Evolutionary conservation across 1,140 invertebrate genomes (phyloP).

Genomic region (Centruroides sculpturatus): DNA sequence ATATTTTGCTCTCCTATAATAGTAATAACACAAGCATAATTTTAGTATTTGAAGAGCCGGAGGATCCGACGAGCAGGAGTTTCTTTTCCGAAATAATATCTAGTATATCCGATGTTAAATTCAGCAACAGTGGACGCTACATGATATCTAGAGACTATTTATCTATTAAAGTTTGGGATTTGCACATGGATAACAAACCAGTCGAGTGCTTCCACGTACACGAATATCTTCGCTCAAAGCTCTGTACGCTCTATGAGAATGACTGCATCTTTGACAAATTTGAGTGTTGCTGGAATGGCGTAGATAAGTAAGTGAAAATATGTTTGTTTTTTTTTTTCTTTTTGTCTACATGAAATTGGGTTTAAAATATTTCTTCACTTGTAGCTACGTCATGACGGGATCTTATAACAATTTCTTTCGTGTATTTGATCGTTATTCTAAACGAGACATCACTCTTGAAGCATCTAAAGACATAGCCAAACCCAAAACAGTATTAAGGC

Average conservation of each 20-base stretch:
- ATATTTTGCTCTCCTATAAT: conserved; percentile 7
- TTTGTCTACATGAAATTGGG: too few relatives aligned
- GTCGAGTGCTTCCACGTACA: conserved; percentile 98
- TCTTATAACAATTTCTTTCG: conserved; percentile 99
- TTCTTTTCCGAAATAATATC: conserved; percentile 99
- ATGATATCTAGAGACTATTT: conserved; percentile 99
- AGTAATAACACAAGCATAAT: conserved; percentile 1
- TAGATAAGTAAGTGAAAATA: conserved; percentile 53
- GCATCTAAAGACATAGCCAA: conserved; percentile 65
- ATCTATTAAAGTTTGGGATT: conserved; percentile 99
- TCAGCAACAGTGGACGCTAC: conserved; percentile 95
- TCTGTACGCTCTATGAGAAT: conserved; percentile 98
- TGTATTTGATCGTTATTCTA: conserved; percentile 81
- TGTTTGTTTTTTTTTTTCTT: too few relatives aligned
- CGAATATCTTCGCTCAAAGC: conserved; percentile 92
- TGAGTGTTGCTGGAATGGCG: conserved; percentile 98
- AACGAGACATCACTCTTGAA: conserved; percentile 63
- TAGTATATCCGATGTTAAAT: conserved; percentile 97
- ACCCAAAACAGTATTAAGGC: conserved; percentile 82
- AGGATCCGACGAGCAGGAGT: conserved; percentile 88
- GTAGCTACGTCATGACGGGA: conserved; percentile 88
- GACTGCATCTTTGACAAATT: conserved; percentile 99
- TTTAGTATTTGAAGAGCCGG: conserved; percentile 92
- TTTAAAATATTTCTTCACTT: background rate
- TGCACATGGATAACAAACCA: conserved; percentile 97